phyloP scores from a whole-genome alignment of 2,888 invertebrate genomes.

The Drosophila formosana region DNA sequence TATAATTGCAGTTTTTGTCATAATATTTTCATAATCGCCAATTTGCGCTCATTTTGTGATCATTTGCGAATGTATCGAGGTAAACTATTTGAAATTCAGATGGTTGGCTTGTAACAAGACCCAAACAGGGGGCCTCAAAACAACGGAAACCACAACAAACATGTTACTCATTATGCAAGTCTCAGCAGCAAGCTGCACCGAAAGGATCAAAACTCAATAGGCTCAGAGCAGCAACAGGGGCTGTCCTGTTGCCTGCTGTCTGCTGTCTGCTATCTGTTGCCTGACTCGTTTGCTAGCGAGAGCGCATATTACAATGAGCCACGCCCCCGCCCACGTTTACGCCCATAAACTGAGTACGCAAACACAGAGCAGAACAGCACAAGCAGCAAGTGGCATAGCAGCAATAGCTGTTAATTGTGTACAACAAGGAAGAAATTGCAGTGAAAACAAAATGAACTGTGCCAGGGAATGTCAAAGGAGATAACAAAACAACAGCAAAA shows the following conservation, averaged over 20 bases:
- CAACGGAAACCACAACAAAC: slow-evolving; percentile 54
- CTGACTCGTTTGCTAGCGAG: slow-evolving; percentile 35
- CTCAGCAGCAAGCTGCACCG: slow-evolving; percentile 54
- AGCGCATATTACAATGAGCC: slow-evolving; percentile 61
- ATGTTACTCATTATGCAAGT: slow-evolving; percentile 73
- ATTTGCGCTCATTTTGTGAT: not conserved
- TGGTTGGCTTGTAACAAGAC: slow-evolving; percentile 3
- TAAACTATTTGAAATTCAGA: slow-evolving; percentile 20
- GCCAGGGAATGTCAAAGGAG: slow-evolving; percentile 62
- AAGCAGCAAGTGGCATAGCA: slow-evolving; percentile 23
- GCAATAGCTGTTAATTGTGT: slow-evolving; percentile 77
- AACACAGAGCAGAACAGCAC: slow-evolving; percentile 19
- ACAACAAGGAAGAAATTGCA: slow-evolving; percentile 77
- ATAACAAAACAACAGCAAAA: slow-evolving; percentile 32
- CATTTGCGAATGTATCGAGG: not conserved
- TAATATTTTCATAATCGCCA: not conserved
- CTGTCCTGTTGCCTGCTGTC: slow-evolving; percentile 2
- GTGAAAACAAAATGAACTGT: slow-evolving; percentile 74
- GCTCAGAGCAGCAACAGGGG: slow-evolving; percentile 14
- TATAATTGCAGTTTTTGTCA: not conserved
- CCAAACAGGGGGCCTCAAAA: slow-evolving; percentile 11
- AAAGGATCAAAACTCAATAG: slow-evolving; percentile 33
- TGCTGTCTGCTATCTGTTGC: not conserved
- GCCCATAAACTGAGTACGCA: slow-evolving; percentile 38
- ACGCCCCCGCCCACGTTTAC: slow-evolving; percentile 47